These are phyloP conservation scores for Lophius americanus DNA, from an alignment of 2,797 vertebrate species.

Conservation along the genomic window DNA sequence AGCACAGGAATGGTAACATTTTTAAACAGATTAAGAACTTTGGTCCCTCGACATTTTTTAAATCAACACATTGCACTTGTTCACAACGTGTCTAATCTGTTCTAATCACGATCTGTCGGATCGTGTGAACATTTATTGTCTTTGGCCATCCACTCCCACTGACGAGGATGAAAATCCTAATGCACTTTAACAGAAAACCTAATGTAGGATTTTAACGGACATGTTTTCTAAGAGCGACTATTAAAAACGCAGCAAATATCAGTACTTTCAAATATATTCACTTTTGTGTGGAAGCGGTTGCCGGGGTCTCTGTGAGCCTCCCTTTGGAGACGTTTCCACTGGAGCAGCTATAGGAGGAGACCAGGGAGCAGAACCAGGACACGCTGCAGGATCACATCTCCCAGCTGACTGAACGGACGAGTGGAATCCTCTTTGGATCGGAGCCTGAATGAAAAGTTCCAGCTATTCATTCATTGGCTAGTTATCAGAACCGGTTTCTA, in stretches of 20 bases:
- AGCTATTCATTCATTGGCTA: no score
- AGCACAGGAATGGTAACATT: no score
- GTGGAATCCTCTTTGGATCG: background rate
- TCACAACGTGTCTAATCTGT: no score
- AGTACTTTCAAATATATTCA: background rate
- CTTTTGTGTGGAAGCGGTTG: background rate
- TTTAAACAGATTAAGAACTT: no score
- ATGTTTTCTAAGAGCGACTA: background rate
- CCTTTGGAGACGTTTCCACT: slow-evolving; percentile 21
- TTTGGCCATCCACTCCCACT: background rate
- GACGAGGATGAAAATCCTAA: background rate
- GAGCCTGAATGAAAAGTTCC: background rate
- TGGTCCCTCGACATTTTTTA: no score
- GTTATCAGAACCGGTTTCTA: no score
- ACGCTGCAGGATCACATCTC: slow-evolving; percentile 56
- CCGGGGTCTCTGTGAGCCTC: background rate
- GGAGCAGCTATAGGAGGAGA: slow-evolving; percentile 11
- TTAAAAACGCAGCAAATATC: background rate
- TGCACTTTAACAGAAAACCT: no score
- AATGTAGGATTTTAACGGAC: background rate
- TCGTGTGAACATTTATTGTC: no score
- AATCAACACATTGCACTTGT: no score
- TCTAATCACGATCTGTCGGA: no score
- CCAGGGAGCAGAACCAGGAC: slow-evolving; percentile 23
- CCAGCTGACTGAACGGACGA: slow-evolving; percentile 46